phyloP scores from a whole-genome alignment of 2,888 invertebrate species.

The Chrysolina haemoptera region DNA sequence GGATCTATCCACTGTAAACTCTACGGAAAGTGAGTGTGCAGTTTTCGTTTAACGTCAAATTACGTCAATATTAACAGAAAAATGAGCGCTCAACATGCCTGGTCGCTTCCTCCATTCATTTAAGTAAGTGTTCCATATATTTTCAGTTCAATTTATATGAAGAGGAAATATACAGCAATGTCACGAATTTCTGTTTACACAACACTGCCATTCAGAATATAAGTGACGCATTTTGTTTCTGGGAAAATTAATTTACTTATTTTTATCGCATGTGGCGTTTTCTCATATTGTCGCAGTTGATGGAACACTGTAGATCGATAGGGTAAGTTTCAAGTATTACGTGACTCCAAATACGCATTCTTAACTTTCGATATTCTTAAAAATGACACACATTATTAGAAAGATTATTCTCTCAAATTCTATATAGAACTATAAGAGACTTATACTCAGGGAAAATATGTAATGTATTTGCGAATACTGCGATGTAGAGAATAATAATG shows the following conservation, averaged over 20 bases:
- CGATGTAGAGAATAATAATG: no score
- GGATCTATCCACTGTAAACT: background rate
- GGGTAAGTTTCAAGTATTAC: background rate
- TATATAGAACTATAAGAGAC: no score
- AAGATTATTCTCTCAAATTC: no score
- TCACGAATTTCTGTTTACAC: conserved; percentile 19
- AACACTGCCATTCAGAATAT: conserved; percentile 24
- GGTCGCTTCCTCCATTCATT: background rate
- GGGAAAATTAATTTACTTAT: conserved; percentile 34
- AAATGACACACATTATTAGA: no score
- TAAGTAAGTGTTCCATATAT: conserved; percentile 13
- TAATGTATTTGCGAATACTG: no score
- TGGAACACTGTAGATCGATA: background rate
- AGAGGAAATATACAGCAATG: background rate
- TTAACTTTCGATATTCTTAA: no score
- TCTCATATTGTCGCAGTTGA: background rate
- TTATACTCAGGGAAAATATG: no score
- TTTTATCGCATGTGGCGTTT: conserved; percentile 15
- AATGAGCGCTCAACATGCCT: background rate
- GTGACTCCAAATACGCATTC: no score
- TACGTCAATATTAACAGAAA: background rate
- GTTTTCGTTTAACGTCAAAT: background rate
- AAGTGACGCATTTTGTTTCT: conserved; percentile 30
- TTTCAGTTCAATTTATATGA: background rate
- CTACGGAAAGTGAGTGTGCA: background rate